phyloP scores from a whole-genome alignment of 2,888 invertebrate species.

The Choreutis nemorana region DNA sequence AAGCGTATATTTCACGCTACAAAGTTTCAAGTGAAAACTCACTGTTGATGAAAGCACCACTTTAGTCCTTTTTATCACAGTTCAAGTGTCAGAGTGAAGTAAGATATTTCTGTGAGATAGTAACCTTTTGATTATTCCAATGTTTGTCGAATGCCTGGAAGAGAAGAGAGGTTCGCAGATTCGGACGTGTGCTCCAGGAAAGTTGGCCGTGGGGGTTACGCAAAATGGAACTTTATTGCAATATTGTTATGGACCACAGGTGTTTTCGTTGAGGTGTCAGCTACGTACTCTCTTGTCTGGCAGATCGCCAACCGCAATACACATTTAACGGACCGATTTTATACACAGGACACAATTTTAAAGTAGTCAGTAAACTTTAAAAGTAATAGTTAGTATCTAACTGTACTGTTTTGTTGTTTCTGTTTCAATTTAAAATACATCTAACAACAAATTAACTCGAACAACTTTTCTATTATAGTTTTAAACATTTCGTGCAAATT shows the following conservation, averaged over 20 bases:
- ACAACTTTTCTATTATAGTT: too few relatives aligned
- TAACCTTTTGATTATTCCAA: constrained; percentile 24
- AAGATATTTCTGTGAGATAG: too few relatives aligned
- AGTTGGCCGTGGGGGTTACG: constrained; percentile 38
- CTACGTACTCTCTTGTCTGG: constrained; percentile 3
- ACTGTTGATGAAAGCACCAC: constrained; percentile 16
- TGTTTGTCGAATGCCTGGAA: constrained; percentile 36
- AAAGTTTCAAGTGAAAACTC: constrained; percentile 19
- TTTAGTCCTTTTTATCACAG: too few relatives aligned
- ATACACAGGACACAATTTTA: constrained; percentile 53
- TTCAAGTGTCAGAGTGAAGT: too few relatives aligned
- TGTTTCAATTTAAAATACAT: constrained; percentile 18
- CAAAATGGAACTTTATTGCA: constrained; percentile 47
- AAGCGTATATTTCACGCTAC: constrained; percentile 20
- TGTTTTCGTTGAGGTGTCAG: too few relatives aligned
- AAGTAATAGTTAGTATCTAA: constrained; percentile 44
- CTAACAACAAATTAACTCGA: too few relatives aligned
- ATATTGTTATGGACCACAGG: constrained; percentile 5
- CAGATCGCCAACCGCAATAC: constrained; percentile 4
- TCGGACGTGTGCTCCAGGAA: constrained; percentile 35
- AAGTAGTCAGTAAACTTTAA: constrained; percentile 49
- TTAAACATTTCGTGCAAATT: too few relatives aligned
- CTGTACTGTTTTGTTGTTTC: constrained; percentile 17
- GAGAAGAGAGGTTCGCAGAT: constrained; percentile 38
- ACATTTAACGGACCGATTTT: constrained; percentile 41